Base-by-base conservation (phyloP, 2,113 vertebrate species). In the Mobula hypostoma region DNA sequence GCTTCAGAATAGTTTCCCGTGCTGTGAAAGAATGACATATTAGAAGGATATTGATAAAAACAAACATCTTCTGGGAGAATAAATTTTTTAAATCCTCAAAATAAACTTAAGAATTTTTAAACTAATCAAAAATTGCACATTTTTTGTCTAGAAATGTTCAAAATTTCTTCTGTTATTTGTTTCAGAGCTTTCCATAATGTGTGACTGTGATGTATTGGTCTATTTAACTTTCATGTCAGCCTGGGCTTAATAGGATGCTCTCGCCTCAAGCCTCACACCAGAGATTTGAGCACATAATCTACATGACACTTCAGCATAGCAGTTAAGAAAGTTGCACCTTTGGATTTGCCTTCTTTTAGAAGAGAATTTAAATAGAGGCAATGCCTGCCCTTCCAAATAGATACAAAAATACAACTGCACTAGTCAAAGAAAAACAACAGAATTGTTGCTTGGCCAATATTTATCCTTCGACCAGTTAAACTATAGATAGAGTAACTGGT, bases 1-100 rank as follows among this genome's bases (percentile, higher is more conserved):
- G 96, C 95, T 95, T 97, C 97, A 94, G 29, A 0, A 0, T 48
- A 95, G 93, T 97, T 94, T 94, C 96, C 96, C 95, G 96, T 96
- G 94, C 97, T 98, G 91, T 94, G 95, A 48, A 96, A 29, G 85
- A 17, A 95, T 95, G 96, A 66, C 94, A 95, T 82, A 95, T 0
- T 74, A 19, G 61, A 93, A 61, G 61, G 9, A 0, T 80, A 77
- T 63, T 66, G 56, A 32, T 79, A 80, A 19, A 80, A 94, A 48
- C 48, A 21, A 93, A 74, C 74, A 36, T 74, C 36, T 12, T 92
- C 15, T 4, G 27, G 9, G 63, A 88, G 56, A n/a, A 90, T 90
- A 66, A 66, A 66, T 19, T 1, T 48, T 12, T 3, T 29, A 87
- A 32, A 17, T 17, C 14, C 27, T 12, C 12, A 24, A 87, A 87